phyloP scores from a whole-genome alignment of 2,797 vertebrate genomes.

The Chrysocyon brachyurus region DNA sequence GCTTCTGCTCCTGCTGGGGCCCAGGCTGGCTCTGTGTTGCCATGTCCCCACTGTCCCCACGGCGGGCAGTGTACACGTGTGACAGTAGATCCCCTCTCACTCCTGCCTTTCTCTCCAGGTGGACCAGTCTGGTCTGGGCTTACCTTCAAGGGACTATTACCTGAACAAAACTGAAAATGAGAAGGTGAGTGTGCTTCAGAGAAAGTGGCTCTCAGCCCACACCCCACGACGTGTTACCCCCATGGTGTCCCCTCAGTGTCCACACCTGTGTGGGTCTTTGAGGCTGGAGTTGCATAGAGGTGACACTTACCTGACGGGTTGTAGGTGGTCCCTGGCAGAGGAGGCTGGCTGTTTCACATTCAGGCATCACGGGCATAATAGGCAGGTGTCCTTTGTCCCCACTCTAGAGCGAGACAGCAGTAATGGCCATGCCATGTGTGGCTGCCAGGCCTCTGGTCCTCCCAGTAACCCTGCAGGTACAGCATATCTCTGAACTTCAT shows the following conservation, averaged over 20 bases:
- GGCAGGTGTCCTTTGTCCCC: not conserved
- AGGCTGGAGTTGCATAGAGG: not conserved
- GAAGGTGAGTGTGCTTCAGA: slow-evolving; percentile 90
- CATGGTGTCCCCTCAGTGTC: fast-evolving
- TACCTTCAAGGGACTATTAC: slow-evolving; percentile 97
- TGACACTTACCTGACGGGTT: not conserved
- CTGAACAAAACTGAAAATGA: slow-evolving; percentile 98
- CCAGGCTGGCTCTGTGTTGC: not conserved
- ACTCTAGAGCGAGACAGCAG: fast-evolving
- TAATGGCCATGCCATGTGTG: no score
- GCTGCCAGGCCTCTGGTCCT: not conserved
- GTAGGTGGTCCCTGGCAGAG: not conserved
- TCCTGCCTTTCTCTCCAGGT: slow-evolving; percentile 87
- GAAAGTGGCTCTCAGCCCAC: not conserved
- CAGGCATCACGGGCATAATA: fast-evolving
- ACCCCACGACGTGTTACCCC: fast-evolving
- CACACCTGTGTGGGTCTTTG: not conserved
- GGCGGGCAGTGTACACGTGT: fast-evolving
- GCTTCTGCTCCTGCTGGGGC: not conserved
- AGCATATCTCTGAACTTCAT: not conserved
- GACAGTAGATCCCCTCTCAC: not conserved
- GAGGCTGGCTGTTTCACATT: not conserved
- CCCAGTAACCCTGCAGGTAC: not conserved
- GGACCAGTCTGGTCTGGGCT: slow-evolving; percentile 96
- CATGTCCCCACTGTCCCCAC: fast-evolving